Conservation (phyloP, 2,113 vertebrate species). For the Smithornis capensis region DNA sequence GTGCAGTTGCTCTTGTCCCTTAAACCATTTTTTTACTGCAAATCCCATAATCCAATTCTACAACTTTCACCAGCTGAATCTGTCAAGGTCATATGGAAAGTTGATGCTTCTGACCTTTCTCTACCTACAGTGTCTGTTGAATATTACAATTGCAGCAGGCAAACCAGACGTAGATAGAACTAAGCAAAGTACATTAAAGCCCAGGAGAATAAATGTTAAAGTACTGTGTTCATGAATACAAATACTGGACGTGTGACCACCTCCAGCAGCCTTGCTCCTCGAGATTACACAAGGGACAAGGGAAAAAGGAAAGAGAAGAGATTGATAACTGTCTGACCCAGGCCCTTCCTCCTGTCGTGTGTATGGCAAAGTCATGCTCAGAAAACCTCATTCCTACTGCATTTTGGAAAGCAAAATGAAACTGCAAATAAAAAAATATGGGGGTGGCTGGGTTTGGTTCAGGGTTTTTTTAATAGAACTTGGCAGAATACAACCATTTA, state of each 20-base stretch:
- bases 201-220: conserved; percentile 51
- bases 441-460: background rate
- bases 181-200: conserved; percentile 47
- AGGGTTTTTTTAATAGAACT: background rate
- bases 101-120: conserved; percentile 49
- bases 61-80: conserved; percentile 59
- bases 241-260: background rate
- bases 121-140: conserved; percentile 42
- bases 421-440: background rate
- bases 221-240: conserved; percentile 26
- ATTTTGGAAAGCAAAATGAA: background rate
- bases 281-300: conserved; percentile 18
- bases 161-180: conserved; percentile 1
- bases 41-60: conserved; percentile 61
- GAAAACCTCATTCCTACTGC: background rate
- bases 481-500: background rate
- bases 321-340: background rate
- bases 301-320: background rate
- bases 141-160: conserved; percentile 24
- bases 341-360: background rate
- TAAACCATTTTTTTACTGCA: conserved; percentile 43
- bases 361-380: background rate
- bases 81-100: conserved; percentile 59
- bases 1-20: background rate
- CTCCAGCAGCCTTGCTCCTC: background rate